Evolutionary conservation across 2,888 invertebrate species (phyloP).

Genomic region (Argynnis bischoffii): DNA sequence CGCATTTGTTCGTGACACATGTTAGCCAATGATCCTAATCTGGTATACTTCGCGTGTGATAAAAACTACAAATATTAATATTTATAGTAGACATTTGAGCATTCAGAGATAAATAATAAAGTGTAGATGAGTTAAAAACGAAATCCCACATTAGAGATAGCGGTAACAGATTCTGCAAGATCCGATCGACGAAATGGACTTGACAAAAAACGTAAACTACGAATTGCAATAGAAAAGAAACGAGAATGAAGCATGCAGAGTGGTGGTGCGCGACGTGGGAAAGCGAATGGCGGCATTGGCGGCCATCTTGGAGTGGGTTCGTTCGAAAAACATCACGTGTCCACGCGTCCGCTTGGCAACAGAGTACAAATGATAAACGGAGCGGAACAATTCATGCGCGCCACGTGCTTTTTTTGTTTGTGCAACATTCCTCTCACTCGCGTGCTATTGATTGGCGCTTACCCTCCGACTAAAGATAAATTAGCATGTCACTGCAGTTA

Average conservation of each 20-base stretch:
- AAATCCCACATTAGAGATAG: slow-evolving; percentile 37
- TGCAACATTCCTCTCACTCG: slow-evolving; percentile 65
- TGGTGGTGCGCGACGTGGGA: slow-evolving; percentile 75
- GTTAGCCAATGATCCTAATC: slow-evolving; percentile 56
- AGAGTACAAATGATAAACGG: slow-evolving; percentile 70
- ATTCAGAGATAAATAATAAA: not conserved
- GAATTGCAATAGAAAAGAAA: slow-evolving; percentile 67
- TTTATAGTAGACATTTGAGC: slow-evolving; percentile 40
- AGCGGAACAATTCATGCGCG: slow-evolving; percentile 72
- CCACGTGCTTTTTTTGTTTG: slow-evolving; percentile 77
- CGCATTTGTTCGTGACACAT: slow-evolving; percentile 61
- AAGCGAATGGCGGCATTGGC: slow-evolving; percentile 75
- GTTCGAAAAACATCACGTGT: slow-evolving; percentile 75
- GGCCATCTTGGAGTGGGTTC: slow-evolving; percentile 74
- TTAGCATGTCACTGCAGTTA: slow-evolving; percentile 19
- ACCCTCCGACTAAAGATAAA: slow-evolving; percentile 39
- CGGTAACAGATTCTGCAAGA: slow-evolving; percentile 37
- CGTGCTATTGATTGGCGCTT: slow-evolving; percentile 58
- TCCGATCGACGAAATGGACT: slow-evolving; percentile 47
- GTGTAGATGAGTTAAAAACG: slow-evolving; percentile 18
- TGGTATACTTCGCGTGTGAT: slow-evolving; percentile 57
- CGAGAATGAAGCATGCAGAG: slow-evolving; percentile 66
- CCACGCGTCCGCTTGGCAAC: slow-evolving; percentile 77
- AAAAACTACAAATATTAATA: slow-evolving; percentile 42
- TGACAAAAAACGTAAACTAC: slow-evolving; percentile 60